These are phyloP conservation scores for Drosophila subquinaria DNA, from an alignment of 2,888 invertebrate species.

Conservation along the genomic window DNA sequence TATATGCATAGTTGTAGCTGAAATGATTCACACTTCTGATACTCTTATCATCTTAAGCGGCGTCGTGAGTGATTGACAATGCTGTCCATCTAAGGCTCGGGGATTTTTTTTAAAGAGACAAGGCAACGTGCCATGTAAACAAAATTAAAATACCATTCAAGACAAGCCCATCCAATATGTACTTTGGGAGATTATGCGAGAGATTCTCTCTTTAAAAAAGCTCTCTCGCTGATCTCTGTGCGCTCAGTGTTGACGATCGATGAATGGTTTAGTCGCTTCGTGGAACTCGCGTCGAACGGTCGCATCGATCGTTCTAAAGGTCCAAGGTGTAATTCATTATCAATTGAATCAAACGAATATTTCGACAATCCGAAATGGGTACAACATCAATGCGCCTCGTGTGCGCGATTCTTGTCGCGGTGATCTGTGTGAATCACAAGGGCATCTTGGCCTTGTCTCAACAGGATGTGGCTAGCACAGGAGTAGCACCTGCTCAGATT, in stretches of 20 bases:
- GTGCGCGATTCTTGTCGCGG: slow-evolving; percentile 15
- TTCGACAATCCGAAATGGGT: slow-evolving; percentile 18
- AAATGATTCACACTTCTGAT: slow-evolving; percentile 1
- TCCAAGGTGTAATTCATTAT: background rate
- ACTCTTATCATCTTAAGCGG: slow-evolving; percentile 26
- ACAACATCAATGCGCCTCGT: slow-evolving; percentile 7
- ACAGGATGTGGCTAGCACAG: background rate
- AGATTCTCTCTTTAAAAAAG: background rate
- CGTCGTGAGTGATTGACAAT: slow-evolving; percentile 22
- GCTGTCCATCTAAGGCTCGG: background rate
- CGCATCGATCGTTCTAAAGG: slow-evolving; percentile 23
- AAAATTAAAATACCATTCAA: slow-evolving; percentile 18
- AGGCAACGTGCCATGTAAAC: slow-evolving; percentile 24
- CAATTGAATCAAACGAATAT: slow-evolving; percentile 2
- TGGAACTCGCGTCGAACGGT: slow-evolving; percentile 34
- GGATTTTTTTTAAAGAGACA: slow-evolving; percentile 19
- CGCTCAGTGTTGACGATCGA: slow-evolving; percentile 3
- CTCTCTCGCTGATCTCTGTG: slow-evolving; percentile 8
- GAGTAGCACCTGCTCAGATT: background rate
- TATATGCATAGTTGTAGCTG: background rate
- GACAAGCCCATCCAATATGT: background rate
- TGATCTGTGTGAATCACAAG: slow-evolving; percentile 20
- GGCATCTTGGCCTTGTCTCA: background rate
- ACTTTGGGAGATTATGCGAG: background rate
- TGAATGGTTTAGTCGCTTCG: slow-evolving; percentile 31